These are phyloP conservation scores for Drosophila barbarae DNA, from an alignment of 2,888 invertebrate genomes.

Conservation along the genomic window DNA sequence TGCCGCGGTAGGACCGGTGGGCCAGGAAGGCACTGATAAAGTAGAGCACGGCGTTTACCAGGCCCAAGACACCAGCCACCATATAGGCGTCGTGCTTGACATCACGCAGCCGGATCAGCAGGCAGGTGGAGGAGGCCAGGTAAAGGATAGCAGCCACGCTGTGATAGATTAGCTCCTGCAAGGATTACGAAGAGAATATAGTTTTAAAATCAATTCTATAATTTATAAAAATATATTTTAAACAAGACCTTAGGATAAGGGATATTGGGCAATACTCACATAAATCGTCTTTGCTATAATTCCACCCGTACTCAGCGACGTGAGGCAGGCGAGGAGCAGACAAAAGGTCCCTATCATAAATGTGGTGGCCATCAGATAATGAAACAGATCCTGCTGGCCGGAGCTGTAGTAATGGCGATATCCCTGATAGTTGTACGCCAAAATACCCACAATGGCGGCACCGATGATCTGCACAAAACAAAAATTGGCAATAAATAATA, in stretches of 20 bases:
- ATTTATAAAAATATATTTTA: too few relatives aligned
- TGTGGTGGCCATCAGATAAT: slow-evolving; percentile 86
- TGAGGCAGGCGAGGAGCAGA: slow-evolving; percentile 86
- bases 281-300: slow-evolving; percentile 87
- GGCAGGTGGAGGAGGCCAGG: slow-evolving; percentile 85
- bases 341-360: slow-evolving; percentile 90
- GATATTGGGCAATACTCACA: slow-evolving; percentile 61
- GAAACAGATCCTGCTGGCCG: slow-evolving; percentile 83
- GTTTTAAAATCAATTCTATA: too few relatives aligned
- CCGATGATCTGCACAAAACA: slow-evolving; percentile 84
- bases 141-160: slow-evolving; percentile 86
- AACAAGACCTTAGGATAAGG: too few relatives aligned
- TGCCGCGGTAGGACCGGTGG: slow-evolving; percentile 87
- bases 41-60: slow-evolving; percentile 87
- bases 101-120: slow-evolving; percentile 84
- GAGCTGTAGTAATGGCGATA: slow-evolving; percentile 59
- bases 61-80: slow-evolving; percentile 87
- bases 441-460: slow-evolving; percentile 86
- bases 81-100: slow-evolving; percentile 84
- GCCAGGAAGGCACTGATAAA: slow-evolving; percentile 89
- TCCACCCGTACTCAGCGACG: slow-evolving; percentile 89
- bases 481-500: background rate
- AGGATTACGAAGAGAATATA: background rate
- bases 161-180: slow-evolving; percentile 91
- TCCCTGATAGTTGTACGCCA: slow-evolving; percentile 82